Conservation (phyloP, 2,888 invertebrate genomes). For the Rhopalosiphum nymphaeae region DNA sequence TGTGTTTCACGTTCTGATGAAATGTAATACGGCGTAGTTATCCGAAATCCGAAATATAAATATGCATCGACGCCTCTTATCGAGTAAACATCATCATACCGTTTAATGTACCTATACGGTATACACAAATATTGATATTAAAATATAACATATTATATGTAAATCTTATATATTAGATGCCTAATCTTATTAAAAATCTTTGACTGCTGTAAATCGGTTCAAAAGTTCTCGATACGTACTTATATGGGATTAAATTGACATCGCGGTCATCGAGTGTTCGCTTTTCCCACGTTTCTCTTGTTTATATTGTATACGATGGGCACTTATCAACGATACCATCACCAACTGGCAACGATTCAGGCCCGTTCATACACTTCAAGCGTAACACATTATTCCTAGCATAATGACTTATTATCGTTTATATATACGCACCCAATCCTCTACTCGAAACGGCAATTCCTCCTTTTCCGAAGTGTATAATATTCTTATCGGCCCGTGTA, state of each 20-base stretch:
- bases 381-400: not conserved
- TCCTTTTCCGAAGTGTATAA: not conserved
- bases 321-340: not conserved
- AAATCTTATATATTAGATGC: too few relatives aligned
- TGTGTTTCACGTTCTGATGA: not conserved
- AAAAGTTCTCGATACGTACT: not conserved
- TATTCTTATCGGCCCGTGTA: not conserved
- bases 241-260: not conserved
- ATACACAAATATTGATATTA: too few relatives aligned
- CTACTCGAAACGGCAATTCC: not conserved
- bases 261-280: not conserved
- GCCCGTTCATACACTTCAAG: not conserved
- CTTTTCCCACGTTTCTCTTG: not conserved
- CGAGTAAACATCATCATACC: not conserved
- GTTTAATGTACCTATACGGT: too few relatives aligned
- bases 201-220: not conserved
- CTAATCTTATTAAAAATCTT: not conserved
- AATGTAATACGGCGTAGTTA: not conserved
- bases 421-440: not conserved
- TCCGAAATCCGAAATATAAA: not conserved
- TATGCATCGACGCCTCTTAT: not conserved
- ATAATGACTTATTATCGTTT: not conserved
- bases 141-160: too few relatives aligned
- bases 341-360: not conserved
- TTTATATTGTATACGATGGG: not conserved